phyloP scores from a whole-genome alignment of 2,888 invertebrate genomes.

The Ochlodes sylvanus region DNA sequence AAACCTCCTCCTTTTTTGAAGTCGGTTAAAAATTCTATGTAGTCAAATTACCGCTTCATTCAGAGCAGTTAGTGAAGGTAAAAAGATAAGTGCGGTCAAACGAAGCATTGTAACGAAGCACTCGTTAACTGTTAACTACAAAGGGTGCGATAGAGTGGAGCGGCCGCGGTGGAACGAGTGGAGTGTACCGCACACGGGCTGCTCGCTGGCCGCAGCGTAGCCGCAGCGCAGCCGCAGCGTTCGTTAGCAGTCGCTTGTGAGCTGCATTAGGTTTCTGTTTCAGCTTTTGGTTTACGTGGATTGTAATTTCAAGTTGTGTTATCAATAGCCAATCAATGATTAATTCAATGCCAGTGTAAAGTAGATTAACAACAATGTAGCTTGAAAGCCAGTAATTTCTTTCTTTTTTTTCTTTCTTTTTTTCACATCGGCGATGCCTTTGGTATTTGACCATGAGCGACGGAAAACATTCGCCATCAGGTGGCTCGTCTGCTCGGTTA shows the following conservation, averaged over 20 bases:
- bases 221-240: background rate
- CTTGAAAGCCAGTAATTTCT: too few relatives aligned
- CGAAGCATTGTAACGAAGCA: background rate
- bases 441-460: too few relatives aligned
- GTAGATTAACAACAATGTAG: too few relatives aligned
- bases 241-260: background rate
- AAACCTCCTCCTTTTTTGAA: too few relatives aligned
- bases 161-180: background rate
- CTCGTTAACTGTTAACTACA: background rate
- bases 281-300: background rate
- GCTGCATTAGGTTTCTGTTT: background rate
- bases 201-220: background rate
- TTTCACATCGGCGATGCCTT: too few relatives aligned
- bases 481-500: too few relatives aligned
- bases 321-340: too few relatives aligned
- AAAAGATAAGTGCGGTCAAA: conserved; percentile 2
- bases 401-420: too few relatives aligned
- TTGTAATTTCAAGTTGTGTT: too few relatives aligned
- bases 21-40: background rate
- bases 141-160: background rate
- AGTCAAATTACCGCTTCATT: background rate
- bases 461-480: too few relatives aligned
- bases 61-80: background rate
- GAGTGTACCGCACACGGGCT: background rate
- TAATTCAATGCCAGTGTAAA: too few relatives aligned